phyloP scores from a whole-genome alignment of 2,797 vertebrate species.

The Mormyrops attenuatus region DNA sequence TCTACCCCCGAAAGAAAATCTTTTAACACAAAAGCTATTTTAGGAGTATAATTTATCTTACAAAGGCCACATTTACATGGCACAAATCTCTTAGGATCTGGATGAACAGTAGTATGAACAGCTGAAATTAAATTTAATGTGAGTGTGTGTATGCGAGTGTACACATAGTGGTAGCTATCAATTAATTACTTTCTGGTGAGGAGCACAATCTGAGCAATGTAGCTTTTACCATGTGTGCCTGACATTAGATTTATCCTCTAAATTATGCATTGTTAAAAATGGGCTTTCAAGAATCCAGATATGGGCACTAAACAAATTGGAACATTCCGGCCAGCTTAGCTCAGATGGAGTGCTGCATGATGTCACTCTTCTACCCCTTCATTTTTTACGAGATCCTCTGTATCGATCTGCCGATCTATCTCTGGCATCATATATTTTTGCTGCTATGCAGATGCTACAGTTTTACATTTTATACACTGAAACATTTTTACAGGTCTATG shows the following conservation, averaged over 20 bases:
- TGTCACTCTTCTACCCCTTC: background rate
- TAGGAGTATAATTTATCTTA: background rate
- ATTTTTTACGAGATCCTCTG: conserved; percentile 6
- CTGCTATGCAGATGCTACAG: background rate
- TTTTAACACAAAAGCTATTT: background rate
- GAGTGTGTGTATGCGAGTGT: background rate
- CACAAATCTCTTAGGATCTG: background rate
- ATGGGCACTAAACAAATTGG: conserved; percentile 7
- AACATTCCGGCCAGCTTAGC: conserved; percentile 8
- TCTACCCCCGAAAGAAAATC: background rate
- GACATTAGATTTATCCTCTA: background rate
- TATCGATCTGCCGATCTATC: background rate
- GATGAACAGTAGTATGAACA: background rate
- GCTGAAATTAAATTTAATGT: background rate
- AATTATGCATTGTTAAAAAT: background rate
- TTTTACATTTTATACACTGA: background rate
- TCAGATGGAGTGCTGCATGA: background rate
- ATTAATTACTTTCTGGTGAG: background rate
- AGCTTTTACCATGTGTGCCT: background rate
- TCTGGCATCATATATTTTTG: background rate
- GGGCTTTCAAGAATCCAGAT: conserved; percentile 6
- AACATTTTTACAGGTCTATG: background rate
- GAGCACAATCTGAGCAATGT: background rate
- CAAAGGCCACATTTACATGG: background rate
- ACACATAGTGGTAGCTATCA: background rate